Evolutionary conservation across 2,888 invertebrate genomes (phyloP).

Genomic region (Dyspetes luteomarginatus): DNA sequence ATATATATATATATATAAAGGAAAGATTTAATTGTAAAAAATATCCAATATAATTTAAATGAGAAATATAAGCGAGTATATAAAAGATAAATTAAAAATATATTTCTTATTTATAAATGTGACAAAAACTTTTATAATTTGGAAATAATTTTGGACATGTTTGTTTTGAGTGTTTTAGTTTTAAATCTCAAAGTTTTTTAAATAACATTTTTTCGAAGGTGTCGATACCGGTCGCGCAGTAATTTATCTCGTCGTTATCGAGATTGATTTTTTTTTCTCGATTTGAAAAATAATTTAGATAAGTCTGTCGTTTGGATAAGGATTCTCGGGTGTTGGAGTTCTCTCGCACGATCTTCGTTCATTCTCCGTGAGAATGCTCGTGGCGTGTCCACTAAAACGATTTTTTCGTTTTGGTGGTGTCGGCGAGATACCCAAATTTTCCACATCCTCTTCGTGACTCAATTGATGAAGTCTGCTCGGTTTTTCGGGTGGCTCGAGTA

Average conservation of each 20-base stretch:
- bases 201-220: too few relatives aligned
- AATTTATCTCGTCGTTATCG: neutral
- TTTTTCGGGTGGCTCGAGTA: conserved; percentile 75
- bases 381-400: conserved; percentile 67
- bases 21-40: neutral
- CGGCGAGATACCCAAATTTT: conserved; percentile 70
- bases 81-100: too few relatives aligned
- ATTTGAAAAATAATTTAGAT: conserved; percentile 68
- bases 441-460: conserved; percentile 69
- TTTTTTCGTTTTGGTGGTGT: conserved; percentile 78
- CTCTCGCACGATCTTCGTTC: conserved; percentile 39
- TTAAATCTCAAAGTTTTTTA: too few relatives aligned
- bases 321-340: conserved; percentile 45
- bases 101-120: neutral
- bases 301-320: conserved; percentile 74
- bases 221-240: too few relatives aligned
- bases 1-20: too few relatives aligned
- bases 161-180: too few relatives aligned
- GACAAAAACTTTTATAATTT: too few relatives aligned
- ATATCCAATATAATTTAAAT: too few relatives aligned
- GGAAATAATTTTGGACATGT: too few relatives aligned
- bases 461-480: conserved; percentile 74
- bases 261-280: neutral
- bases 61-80: too few relatives aligned
- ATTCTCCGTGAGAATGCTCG: conserved; percentile 53